phyloP scores from a whole-genome alignment of 2,797 vertebrate genomes.

The Onychomys leucogaster region DNA sequence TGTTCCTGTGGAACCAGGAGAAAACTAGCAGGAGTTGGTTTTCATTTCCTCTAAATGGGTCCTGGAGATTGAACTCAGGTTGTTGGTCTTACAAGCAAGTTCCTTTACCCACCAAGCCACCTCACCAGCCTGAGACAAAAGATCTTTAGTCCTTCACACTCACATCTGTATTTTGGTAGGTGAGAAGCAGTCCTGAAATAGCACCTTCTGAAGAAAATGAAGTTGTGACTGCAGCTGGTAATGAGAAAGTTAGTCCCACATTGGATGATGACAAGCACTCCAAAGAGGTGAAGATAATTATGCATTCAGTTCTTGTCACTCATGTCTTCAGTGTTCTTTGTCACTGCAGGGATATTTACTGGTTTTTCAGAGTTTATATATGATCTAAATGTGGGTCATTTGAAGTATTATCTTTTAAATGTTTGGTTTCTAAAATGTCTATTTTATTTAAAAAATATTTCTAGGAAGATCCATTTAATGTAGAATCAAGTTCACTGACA shows the following conservation, averaged over 20 bases:
- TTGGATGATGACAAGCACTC: slow-evolving; percentile 64
- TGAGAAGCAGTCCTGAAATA: slow-evolving; percentile 88
- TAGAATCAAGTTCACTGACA: slow-evolving; percentile 89
- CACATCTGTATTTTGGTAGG: slow-evolving; percentile 44
- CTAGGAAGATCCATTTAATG: slow-evolving; percentile 92
- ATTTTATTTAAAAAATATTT: slow-evolving; percentile 74
- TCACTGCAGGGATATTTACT: slow-evolving; percentile 61
- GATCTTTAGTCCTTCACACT: background rate
- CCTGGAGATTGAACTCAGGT: background rate
- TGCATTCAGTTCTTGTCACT: slow-evolving; percentile 45
- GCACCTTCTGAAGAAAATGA: slow-evolving; percentile 88
- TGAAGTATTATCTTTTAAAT: slow-evolving; percentile 64
- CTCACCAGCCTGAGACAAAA: background rate
- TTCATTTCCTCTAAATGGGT: background rate
- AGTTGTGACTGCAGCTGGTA: slow-evolving; percentile 66
- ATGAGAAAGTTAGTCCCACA: slow-evolving; percentile 85
- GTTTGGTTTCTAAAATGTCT: slow-evolving; percentile 48
- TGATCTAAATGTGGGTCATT: slow-evolving; percentile 44
- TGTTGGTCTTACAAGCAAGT: background rate
- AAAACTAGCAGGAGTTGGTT: background rate
- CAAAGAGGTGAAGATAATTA: slow-evolving; percentile 79
- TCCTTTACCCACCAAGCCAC: background rate
- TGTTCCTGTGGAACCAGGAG: background rate
- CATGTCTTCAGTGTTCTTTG: slow-evolving; percentile 40
- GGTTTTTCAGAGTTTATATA: slow-evolving; percentile 52